A percentile compares a stretch with the other conserved stretches of the same genome.
phyloP scores from a whole-genome alignment of 2,888 invertebrate genomes.

The Drosophila vallismaia region DNA sequence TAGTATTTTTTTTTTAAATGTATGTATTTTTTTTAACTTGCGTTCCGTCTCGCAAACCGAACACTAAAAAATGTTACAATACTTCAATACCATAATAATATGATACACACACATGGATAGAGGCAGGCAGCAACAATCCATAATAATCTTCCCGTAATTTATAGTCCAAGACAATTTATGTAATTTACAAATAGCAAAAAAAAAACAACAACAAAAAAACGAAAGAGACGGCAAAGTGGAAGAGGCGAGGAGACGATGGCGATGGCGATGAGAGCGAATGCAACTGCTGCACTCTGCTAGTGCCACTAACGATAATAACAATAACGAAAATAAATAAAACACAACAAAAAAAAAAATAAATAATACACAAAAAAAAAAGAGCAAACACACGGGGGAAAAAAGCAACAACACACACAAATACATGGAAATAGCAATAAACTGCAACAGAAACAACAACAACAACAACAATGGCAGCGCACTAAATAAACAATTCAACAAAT shows the following conservation, averaged over 20 bases:
- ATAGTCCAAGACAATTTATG: constrained; percentile 77
- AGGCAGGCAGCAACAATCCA: constrained; percentile 62
- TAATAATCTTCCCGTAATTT: constrained; percentile 78
- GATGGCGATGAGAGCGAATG: constrained; percentile 55
- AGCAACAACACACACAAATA: constrained; percentile 32
- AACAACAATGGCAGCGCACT: constrained; percentile 57
- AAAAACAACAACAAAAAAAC: constrained; percentile 31
- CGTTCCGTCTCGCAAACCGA: neutral
- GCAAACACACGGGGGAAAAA: constrained; percentile 30
- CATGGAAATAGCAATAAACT: constrained; percentile 47
- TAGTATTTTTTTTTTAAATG: neutral
- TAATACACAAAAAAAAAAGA: constrained; percentile 33
- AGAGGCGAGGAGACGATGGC: constrained; percentile 31
- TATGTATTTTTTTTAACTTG: neutral
- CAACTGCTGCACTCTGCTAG: constrained; percentile 70
- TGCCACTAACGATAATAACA: constrained; percentile 79
- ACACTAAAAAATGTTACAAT: constrained; percentile 2
- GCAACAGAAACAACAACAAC: constrained; percentile 38
- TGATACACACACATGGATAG: neutral
- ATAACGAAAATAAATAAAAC: constrained; percentile 76
- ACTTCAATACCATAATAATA: neutral
- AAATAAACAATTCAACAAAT: constrained; percentile 81
- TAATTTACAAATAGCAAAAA: constrained; percentile 77
- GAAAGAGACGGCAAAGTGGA: constrained; percentile 65
- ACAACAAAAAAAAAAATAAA: constrained; percentile 62